phyloP scores from a whole-genome alignment of 2,113 vertebrate genomes.

The Acrocephalus arundinaceus region DNA sequence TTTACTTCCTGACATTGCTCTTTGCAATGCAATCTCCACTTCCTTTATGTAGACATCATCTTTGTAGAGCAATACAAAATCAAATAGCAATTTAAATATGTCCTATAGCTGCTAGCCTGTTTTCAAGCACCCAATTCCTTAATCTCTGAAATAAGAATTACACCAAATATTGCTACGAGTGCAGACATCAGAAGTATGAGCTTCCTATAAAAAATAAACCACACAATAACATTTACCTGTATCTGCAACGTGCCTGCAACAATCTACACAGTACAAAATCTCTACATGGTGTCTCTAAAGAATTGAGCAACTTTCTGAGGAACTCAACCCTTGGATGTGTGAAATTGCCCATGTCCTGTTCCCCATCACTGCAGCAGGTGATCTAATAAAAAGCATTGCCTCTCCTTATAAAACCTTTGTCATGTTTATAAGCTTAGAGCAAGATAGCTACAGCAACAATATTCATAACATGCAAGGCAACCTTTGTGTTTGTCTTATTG shows the following conservation, averaged over 20 bases:
- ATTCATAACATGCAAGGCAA: background rate
- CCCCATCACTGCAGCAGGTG: background rate
- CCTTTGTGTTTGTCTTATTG: background rate
- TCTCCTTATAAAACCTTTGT: background rate
- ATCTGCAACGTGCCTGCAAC: background rate
- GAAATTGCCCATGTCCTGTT: background rate
- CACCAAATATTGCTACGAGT: background rate
- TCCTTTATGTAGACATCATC: background rate
- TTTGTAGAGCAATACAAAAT: background rate
- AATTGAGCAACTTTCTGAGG: slow-evolving; percentile 9
- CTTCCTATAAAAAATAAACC: background rate
- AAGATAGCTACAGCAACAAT: background rate
- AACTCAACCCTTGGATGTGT: background rate
- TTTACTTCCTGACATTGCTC: background rate
- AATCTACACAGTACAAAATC: background rate
- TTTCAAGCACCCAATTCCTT: background rate
- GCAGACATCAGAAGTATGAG: background rate
- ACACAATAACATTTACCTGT: background rate
- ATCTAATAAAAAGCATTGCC: background rate
- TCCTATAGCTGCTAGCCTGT: background rate
- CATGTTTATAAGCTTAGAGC: background rate
- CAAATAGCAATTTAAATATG: background rate
- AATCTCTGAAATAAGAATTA: background rate
- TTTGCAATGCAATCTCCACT: background rate
- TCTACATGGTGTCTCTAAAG: slow-evolving; percentile 35